These are phyloP conservation scores for Rhagoletis pomonella DNA, from an alignment of 1,140 invertebrate species.

Conservation along the genomic window DNA sequence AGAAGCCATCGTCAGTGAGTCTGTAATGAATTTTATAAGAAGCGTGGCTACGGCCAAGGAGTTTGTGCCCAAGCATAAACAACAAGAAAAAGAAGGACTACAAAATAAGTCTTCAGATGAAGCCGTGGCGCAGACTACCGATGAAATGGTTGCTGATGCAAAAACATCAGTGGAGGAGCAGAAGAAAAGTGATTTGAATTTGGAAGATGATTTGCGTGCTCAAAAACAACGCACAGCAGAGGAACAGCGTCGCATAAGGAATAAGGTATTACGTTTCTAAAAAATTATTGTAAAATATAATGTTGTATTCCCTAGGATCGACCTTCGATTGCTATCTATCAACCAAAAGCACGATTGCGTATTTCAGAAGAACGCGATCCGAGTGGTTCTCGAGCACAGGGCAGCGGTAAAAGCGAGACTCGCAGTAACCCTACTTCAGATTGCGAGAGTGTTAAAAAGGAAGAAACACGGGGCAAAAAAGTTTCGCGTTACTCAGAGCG, in stretches of 20 bases:
- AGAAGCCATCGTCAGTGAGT: slow-evolving; percentile 55
- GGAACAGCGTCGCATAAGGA: slow-evolving; percentile 74
- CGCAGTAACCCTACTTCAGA: slow-evolving; percentile 55
- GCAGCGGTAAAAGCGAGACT: slow-evolving; percentile 34
- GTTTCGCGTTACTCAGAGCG: slow-evolving; percentile 58
- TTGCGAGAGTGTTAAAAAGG: slow-evolving; percentile 56
- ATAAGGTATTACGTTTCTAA: slow-evolving; percentile 70
- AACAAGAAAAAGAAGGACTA: slow-evolving; percentile 17
- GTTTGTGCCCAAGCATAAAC: slow-evolving; percentile 37
- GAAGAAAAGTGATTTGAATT: slow-evolving; percentile 29
- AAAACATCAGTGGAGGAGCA: background rate
- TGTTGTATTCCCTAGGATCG: slow-evolving; percentile 67
- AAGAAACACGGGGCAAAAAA: slow-evolving; percentile 54
- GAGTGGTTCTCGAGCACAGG: slow-evolving; percentile 1
- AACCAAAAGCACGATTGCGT: slow-evolving; percentile 65
- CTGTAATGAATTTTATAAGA: slow-evolving; percentile 57
- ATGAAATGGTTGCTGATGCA: background rate
- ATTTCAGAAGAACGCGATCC: slow-evolving; percentile 61
- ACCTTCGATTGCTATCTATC: slow-evolving; percentile 71
- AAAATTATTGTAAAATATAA: slow-evolving; percentile 15
- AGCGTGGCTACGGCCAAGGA: slow-evolving; percentile 46
- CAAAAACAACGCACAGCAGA: slow-evolving; percentile 59
- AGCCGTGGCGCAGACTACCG: background rate
- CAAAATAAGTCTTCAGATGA: slow-evolving; percentile 5
- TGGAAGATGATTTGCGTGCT: slow-evolving; percentile 53